A percentile compares a stretch with the other conserved stretches of the same genome.
Evolutionary conservation across 2,113 vertebrate genomes (phyloP).

Genomic region (Eclectus roratus): DNA sequence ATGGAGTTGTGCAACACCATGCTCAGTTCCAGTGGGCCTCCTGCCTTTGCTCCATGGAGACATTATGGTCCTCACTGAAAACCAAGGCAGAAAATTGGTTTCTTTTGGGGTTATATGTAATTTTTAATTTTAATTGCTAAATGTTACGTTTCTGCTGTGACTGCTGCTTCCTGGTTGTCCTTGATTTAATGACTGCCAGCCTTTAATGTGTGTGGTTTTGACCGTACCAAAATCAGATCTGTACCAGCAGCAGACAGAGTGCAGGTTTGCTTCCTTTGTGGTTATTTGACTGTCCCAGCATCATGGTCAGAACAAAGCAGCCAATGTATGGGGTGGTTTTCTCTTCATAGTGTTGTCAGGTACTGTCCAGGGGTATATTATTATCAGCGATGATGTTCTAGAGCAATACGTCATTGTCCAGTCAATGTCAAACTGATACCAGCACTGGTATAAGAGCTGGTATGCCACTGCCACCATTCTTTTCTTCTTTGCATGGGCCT

Average conservation of each 20-base stretch:
- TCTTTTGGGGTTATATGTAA: background rate
- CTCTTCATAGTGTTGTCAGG: background rate
- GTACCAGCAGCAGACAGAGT: background rate
- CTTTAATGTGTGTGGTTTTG: background rate
- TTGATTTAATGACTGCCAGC: background rate
- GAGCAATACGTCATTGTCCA: background rate
- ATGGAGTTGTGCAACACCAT: background rate
- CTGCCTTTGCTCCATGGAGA: background rate
- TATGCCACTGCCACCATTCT: background rate
- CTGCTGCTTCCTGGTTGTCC: background rate
- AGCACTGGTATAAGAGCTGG: background rate
- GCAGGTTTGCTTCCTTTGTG: background rate
- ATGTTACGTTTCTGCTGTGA: background rate
- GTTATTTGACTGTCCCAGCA: background rate
- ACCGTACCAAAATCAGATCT: background rate
- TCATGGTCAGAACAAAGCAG: rapidly evolving
- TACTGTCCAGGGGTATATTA: background rate
- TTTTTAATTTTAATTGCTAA: background rate
- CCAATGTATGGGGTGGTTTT: background rate
- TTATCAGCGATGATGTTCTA: background rate
- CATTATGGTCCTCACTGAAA: background rate
- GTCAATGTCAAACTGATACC: background rate
- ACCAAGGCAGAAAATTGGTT: background rate
- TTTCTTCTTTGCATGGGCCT: background rate
- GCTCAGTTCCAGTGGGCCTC: background rate